These are phyloP conservation scores for Desmophyllum pertusum DNA, from an alignment of 92 coral and sea anemone genomes.

Conservation along the genomic window DNA sequence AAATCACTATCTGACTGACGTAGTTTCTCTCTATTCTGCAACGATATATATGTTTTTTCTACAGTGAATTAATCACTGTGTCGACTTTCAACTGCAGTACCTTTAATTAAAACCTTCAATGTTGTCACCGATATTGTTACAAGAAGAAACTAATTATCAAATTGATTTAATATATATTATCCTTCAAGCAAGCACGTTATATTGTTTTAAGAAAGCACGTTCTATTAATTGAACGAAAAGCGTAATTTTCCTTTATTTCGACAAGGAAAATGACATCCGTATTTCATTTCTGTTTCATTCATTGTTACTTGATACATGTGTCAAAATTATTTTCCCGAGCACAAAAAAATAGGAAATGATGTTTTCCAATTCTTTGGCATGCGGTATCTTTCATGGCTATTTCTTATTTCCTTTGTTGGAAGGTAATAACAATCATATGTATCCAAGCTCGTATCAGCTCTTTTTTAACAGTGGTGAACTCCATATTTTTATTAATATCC, in stretches of 20 bases:
- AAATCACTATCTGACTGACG: not conserved
- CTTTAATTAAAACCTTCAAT: no score
- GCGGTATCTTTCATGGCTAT: not conserved
- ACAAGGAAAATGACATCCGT: not conserved
- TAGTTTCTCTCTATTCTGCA: not conserved
- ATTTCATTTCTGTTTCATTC: not conserved
- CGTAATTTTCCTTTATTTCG: not conserved
- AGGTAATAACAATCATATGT: not conserved
- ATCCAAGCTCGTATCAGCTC: not conserved
- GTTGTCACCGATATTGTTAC: not conserved
- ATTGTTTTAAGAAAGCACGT: not conserved
- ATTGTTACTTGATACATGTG: not conserved
- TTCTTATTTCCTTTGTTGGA: not conserved
- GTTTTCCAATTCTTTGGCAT: not conserved
- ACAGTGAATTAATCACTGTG: not conserved
- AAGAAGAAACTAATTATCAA: not conserved
- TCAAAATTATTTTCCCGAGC: not conserved
- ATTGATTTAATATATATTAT: not conserved
- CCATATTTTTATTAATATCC: no score
- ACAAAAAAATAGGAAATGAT: conserved; percentile 1
- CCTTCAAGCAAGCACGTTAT: not conserved
- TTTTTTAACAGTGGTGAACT: not conserved
- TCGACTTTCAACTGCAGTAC: not conserved
- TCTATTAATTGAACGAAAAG: not conserved
- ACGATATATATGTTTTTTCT: no score